These are phyloP conservation scores for Stomatorhinus walkeri DNA, from an alignment of 2,797 vertebrate species.

Conservation along the genomic window DNA sequence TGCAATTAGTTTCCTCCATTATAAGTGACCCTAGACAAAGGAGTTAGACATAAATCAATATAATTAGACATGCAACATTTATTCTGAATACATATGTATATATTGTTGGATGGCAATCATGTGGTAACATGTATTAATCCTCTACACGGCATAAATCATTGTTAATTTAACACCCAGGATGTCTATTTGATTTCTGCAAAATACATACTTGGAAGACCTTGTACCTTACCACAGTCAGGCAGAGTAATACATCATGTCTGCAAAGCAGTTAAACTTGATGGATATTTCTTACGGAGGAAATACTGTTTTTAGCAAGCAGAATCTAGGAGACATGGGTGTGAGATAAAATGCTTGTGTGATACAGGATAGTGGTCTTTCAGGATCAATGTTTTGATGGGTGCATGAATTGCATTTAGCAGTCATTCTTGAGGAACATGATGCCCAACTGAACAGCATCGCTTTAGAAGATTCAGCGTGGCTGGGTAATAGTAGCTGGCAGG, in stretches of 20 bases:
- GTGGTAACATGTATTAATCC: background rate
- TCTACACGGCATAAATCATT: background rate
- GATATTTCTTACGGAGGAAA: background rate
- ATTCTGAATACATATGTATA: background rate
- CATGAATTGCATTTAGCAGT: background rate
- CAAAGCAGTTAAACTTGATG: background rate
- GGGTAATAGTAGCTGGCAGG: background rate
- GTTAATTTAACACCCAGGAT: background rate
- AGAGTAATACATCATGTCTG: slow-evolving; percentile 8
- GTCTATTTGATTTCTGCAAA: background rate
- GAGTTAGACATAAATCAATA: background rate
- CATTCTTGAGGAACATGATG: background rate
- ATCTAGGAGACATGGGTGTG: background rate
- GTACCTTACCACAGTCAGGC: background rate
- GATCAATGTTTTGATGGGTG: background rate
- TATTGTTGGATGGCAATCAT: background rate
- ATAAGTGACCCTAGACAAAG: background rate
- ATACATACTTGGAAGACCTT: background rate
- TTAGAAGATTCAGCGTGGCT: background rate
- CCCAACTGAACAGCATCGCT: background rate
- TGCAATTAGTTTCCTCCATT: slow-evolving; percentile 16
- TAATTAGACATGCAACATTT: background rate
- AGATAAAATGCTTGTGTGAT: background rate
- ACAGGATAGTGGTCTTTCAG: background rate
- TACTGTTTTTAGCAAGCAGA: background rate